Conservation (phyloP, 2,888 invertebrate species). For the Drosophila colorata region DNA sequence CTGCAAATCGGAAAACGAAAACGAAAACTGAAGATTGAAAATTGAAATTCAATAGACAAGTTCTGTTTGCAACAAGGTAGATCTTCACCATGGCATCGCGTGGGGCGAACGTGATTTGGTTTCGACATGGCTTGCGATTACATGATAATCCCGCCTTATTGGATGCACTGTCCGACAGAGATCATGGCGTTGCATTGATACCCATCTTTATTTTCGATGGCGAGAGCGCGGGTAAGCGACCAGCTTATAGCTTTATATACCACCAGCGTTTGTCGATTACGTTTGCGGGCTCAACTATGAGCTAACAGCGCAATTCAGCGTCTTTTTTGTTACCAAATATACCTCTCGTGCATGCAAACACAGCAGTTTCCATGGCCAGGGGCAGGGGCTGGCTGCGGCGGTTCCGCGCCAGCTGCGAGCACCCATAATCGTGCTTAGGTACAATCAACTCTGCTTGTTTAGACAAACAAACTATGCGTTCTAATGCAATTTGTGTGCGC, state of each 20-base stretch:
- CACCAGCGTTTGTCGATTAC: not conserved
- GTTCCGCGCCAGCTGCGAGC: not conserved
- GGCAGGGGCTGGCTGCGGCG: not conserved
- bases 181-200: slow-evolving; percentile 85
- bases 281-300: not conserved
- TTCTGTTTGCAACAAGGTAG: not conserved
- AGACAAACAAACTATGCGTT: slow-evolving; percentile 44
- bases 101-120: slow-evolving; percentile 88
- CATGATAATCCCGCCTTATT: slow-evolving; percentile 90
- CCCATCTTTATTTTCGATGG: slow-evolving; percentile 91
- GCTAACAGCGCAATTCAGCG: slow-evolving; percentile 16
- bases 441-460: slow-evolving; percentile 13
- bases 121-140: slow-evolving; percentile 89
- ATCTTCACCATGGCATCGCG: slow-evolving; percentile 37
- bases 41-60: not conserved
- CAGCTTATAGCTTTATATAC: not conserved
- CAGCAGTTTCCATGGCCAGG: not conserved
- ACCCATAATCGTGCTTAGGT: slow-evolving; percentile 7
- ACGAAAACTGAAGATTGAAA: not conserved
- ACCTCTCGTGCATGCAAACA: slow-evolving; percentile 12
- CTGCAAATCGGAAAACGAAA: too few relatives aligned
- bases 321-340: slow-evolving; percentile 8
- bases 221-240: slow-evolving; percentile 88
- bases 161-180: slow-evolving; percentile 85
- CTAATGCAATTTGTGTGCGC: slow-evolving; percentile 44